phyloP scores from a whole-genome alignment of 2,113 vertebrate species.

The Zosterops borbonicus region DNA sequence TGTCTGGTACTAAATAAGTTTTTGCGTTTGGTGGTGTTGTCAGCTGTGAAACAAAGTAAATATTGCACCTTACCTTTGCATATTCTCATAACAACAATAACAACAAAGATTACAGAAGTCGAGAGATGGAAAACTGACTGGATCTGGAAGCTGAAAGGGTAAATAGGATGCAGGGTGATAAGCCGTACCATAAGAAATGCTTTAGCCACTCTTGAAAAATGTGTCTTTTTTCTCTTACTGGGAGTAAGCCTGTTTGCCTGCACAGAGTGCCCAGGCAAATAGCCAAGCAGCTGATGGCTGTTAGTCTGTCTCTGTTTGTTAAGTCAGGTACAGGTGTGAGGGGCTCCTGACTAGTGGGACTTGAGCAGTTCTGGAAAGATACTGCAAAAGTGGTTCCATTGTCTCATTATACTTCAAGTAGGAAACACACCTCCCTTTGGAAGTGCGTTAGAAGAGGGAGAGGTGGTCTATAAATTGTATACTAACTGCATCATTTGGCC shows the following conservation, averaged over 20 bases:
- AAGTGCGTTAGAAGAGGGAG: neutral
- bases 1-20: neutral
- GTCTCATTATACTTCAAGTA: neutral
- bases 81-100: neutral
- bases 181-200: accelerated
- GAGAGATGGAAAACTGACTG: neutral
- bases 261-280: neutral
- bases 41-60: neutral
- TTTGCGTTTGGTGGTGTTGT: neutral
- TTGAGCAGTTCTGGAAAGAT: neutral
- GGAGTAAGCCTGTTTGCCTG: neutral
- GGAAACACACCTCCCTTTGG: neutral
- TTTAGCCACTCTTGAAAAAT: neutral
- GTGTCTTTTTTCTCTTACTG: neutral
- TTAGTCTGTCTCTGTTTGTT: neutral
- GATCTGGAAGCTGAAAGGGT: neutral
- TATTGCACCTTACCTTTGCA: neutral
- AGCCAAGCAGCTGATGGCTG: accelerated
- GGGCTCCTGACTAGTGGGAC: neutral
- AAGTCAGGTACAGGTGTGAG: neutral
- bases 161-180: neutral
- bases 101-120: neutral
- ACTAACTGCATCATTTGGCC: neutral
- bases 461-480: neutral
- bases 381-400: neutral